A percentile compares a stretch with the other conserved stretches of the same genome.
Conservation (phyloP, 2,888 invertebrate species). For the Agriopis marginaria region DNA sequence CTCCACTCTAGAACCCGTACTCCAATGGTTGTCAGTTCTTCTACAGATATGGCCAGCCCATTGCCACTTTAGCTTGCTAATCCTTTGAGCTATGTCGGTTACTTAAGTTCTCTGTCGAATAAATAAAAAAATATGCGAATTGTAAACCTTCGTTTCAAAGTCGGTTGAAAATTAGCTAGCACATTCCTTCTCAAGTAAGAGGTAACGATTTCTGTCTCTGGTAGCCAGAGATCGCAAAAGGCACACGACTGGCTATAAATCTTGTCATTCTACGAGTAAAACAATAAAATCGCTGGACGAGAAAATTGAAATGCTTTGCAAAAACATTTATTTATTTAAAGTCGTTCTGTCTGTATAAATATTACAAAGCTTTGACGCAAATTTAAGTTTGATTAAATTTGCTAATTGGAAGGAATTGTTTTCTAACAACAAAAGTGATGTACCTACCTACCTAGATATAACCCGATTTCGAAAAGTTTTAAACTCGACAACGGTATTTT, state of each 20-base stretch:
- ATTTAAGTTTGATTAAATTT: too few relatives aligned
- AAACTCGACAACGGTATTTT: not conserved
- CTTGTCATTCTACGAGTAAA: not conserved
- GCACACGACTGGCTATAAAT: slow-evolving; percentile 12
- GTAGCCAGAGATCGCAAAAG: not conserved
- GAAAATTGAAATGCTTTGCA: slow-evolving; percentile 5
- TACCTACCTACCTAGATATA: not conserved
- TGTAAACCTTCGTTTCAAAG: not conserved
- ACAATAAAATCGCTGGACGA: not conserved
- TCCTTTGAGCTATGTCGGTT: too few relatives aligned
- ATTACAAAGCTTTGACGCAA: too few relatives aligned
- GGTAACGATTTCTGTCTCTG: not conserved
- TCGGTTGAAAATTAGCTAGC: not conserved
- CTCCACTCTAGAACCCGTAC: too few relatives aligned
- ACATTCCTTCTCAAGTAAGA: not conserved
- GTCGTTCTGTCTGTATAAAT: not conserved
- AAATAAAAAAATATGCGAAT: too few relatives aligned
- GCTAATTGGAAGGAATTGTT: too few relatives aligned
- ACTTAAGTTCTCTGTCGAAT: too few relatives aligned
- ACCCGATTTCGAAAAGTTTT: too few relatives aligned
- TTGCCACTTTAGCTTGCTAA: too few relatives aligned
- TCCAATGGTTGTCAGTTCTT: too few relatives aligned
- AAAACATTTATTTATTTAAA: not conserved
- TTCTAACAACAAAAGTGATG: not conserved
- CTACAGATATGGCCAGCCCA: too few relatives aligned